A percentile compares a stretch with the other conserved stretches of the same genome.
Conservation (phyloP, 2,797 vertebrate species). For the Novumbra hubbsi region DNA sequence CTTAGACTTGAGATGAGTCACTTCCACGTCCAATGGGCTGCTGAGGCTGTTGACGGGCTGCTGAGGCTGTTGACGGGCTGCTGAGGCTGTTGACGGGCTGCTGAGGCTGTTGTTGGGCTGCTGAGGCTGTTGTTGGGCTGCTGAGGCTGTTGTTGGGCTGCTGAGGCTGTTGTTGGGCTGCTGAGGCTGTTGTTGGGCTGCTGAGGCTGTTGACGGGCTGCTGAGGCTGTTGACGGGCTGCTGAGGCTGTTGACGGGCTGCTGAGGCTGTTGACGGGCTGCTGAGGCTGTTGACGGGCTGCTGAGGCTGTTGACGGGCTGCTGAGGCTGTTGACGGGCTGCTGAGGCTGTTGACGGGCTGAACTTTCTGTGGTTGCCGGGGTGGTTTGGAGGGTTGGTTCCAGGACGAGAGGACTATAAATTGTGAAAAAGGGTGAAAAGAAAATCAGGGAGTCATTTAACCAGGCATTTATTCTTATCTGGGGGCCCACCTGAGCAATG, state of each 20-base stretch:
- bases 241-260: no score
- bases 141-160: no score
- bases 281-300: no score
- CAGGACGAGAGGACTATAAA: not conserved
- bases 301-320: no score
- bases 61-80: not conserved
- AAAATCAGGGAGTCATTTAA: constrained; percentile 25
- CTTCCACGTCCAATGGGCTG: not conserved
- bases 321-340: no score
- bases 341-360: not conserved
- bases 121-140: no score
- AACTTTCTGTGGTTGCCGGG: not conserved
- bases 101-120: no score
- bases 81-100: not conserved
- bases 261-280: no score
- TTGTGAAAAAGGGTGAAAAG: constrained; percentile 7
- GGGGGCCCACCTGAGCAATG: constrained; percentile 49
- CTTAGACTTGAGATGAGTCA: not conserved
- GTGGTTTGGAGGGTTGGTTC: constrained; percentile 1
- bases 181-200: no score
- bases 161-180: no score
- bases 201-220: no score
- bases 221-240: no score
- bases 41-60: not conserved
- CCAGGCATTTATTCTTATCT: constrained; percentile 36